Evolutionary conservation across 1,140 invertebrate species (phyloP), one percentile per base, ranked within the genome.

Genomic region (Leptinotarsa lineolata): DNA sequence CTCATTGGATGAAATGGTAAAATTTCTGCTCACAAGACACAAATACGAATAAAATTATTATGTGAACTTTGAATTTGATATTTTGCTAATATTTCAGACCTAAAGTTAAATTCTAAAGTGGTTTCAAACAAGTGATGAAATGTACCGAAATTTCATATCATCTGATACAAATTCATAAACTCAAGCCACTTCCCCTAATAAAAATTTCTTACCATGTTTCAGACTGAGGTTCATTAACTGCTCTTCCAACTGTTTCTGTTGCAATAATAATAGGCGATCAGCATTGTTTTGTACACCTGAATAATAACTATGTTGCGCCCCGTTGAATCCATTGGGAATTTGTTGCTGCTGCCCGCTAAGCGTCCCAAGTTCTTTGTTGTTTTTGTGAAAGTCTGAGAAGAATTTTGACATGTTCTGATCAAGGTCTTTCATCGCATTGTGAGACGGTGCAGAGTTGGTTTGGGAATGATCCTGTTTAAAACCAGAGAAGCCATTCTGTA

Each of bases 371-470:
- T 69, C 73, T 46, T 65, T 72, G 66, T 76, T 75, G 65, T 75
- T 79, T 80, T 88, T 87, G 80, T 86, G 85, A 83, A 88, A 89
- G 81, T 89, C 88, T 61, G 85, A 86, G 83, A 89, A 88, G 82
- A 89, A 89, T 76, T 88, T 89, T 70, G 88, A 87, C 87, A 89
- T 88, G 72, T 86, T 87, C 74, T 88, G 79, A 76, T 82, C 82
- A 60, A 83, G 69, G 16, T 79, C 81, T 59, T 82, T 82, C 45
- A 77, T 67, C n/a, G 63, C 58, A 66, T 75, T 76, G 30, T 76
- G 74, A 5, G 72, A 45, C 6, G 46, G 24, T 20, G 64, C 45
- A 44, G 74, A 58, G 11, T 70, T 69, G 22, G 66, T 48, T 24
- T 64, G 24, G 30, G 59, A 45, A 15, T 67, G 54, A 8, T 64